Conservation (phyloP, 2,888 invertebrate species). For the Scaptomyza parva region DNA sequence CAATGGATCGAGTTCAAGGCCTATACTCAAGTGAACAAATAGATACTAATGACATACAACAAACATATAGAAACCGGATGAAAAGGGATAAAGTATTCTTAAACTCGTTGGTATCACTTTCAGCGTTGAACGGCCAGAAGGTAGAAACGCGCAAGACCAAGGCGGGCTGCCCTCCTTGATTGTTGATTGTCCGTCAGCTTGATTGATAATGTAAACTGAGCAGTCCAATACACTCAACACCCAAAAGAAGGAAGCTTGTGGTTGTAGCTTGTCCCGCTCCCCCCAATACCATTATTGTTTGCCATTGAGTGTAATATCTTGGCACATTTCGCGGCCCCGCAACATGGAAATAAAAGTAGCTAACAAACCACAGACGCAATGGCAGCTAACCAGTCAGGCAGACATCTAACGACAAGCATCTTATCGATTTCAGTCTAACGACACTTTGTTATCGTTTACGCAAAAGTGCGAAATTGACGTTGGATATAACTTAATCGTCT, state of each 20-base stretch:
- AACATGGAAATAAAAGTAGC: slow-evolving; percentile 48
- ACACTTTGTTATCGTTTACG: slow-evolving; percentile 50
- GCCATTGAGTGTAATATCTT: slow-evolving; percentile 52
- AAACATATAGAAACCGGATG: background rate
- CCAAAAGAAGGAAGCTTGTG: slow-evolving; percentile 22
- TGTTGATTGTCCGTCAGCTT: slow-evolving; percentile 72
- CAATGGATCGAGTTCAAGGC: slow-evolving; percentile 71
- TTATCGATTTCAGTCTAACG: slow-evolving; percentile 68
- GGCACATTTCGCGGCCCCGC: slow-evolving; percentile 30
- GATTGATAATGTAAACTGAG: slow-evolving; percentile 80
- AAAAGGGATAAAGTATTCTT: slow-evolving; percentile 22
- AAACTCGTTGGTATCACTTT: slow-evolving; percentile 52
- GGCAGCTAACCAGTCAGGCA: background rate
- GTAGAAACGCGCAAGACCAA: slow-evolving; percentile 41
- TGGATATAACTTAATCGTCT: slow-evolving; percentile 33
- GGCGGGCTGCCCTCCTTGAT: slow-evolving; percentile 31
- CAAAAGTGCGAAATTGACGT: slow-evolving; percentile 38
- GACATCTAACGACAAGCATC: slow-evolving; percentile 40
- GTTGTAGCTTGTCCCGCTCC: slow-evolving; percentile 10
- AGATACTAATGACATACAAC: slow-evolving; percentile 50
- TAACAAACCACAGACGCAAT: slow-evolving; percentile 19
- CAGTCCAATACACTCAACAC: slow-evolving; percentile 33
- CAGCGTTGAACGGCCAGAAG: slow-evolving; percentile 46
- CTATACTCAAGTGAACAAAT: slow-evolving; percentile 50
- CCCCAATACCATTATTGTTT: slow-evolving; percentile 52